Evolutionary conservation across 2,113 vertebrate genomes (phyloP), one percentile per base, ranked within the genome.

Genomic region (Oncorhynchus gorbuscha): DNA sequence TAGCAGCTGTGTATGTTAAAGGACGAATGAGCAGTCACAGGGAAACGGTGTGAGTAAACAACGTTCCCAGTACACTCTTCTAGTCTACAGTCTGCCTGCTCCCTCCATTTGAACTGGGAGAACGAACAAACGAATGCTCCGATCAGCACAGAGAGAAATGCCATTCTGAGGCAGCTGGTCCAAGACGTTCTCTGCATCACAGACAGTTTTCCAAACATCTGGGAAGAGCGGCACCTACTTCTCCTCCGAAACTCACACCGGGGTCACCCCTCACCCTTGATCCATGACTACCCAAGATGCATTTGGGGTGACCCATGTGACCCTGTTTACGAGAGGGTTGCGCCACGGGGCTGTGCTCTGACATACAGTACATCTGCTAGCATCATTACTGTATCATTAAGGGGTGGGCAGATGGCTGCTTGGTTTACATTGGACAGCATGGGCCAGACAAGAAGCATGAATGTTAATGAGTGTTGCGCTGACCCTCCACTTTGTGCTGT

Each of bases 11-110:
- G 32, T 59, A 62, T 9, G 59, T 67, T 55, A 81, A 62, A 75
- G 83, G 79, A 81, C 72, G 84, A 84, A 85, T 75, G 32, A 83
- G 81, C 67, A 80, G 71, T 83, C 84, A 82, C 85, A 84, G 75
- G 48, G 55, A 84, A 77, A 79, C 85, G 83, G 84, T 62, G 5
- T 79, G 80, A 81, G 79, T 71, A 79, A 85, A 83, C 71, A 84
- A 72, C 9, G 71, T 24, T 79, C 81, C 77, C 77, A 80, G 74
- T 55, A 59, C 51, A 72, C 14, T 86, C 75, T 86, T 76, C 80
- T 75, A 68, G 18, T 70, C 30, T 76, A 74, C 71, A 70, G 71
- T 76, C 48, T 72, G 69, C 78, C 69, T 79, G 32, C n/a, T 71
- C 81, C 65, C 72, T 69, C 69, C 71, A 55, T 61, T 79, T 61